A percentile compares a stretch with the other conserved stretches of the same genome.
Evolutionary conservation across 2,113 vertebrate genomes (phyloP).

Genomic region (Ctenodactylus gundi): DNA sequence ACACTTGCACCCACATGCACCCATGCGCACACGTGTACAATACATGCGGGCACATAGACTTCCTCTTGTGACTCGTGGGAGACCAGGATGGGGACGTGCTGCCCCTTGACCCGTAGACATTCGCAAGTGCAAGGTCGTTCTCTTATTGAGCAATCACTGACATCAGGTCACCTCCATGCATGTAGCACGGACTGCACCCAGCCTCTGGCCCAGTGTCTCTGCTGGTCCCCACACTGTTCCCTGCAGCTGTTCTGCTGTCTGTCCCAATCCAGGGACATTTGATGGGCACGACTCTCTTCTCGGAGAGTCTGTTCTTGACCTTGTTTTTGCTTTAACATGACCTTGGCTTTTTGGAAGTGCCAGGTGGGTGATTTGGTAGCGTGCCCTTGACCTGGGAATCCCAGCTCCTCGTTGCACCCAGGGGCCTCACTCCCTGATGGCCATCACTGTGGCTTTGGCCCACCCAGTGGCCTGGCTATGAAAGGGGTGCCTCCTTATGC

Average conservation of each 20-base stretch:
- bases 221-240: too few relatives aligned
- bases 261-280: not conserved
- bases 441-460: not conserved
- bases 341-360: not conserved
- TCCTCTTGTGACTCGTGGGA: not conserved
- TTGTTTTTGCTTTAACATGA: not conserved
- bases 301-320: not conserved
- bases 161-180: not conserved
- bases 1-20: not conserved
- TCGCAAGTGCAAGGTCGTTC: not conserved
- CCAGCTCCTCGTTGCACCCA: not conserved
- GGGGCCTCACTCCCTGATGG: not conserved
- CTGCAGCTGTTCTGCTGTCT: too few relatives aligned
- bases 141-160: not conserved
- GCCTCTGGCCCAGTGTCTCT: not conserved
- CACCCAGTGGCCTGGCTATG: not conserved
- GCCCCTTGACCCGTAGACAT: not conserved
- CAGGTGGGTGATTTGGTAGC: too few relatives aligned
- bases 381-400: not conserved
- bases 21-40: not conserved
- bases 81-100: not conserved
- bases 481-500: not conserved
- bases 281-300: not conserved
- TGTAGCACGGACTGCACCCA: rapidly evolving
- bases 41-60: not conserved